Base-by-base conservation (phyloP, 2,113 vertebrate species). In the Equus quagga region DNA sequence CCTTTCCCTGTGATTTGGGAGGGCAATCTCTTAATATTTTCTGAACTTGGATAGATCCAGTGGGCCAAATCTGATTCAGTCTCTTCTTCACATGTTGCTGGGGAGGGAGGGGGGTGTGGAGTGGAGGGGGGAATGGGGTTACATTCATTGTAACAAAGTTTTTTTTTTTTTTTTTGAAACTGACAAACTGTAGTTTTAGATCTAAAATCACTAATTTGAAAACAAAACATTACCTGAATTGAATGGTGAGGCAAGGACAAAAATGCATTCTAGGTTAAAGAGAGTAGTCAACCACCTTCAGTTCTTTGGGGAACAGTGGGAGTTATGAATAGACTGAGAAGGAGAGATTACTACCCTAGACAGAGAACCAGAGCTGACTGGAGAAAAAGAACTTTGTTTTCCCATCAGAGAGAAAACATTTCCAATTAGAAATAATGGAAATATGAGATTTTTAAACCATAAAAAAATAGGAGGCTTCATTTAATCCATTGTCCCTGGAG, bases 371-470 rank as follows among this genome's bases (percentile, higher is more conserved):
- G 31, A 62, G 62, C 64, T 58, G 73, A 82, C 0, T 41, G 26
- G 36, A 5, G 12, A 44, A 28, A 58, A 91, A 69, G 33, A 51
- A 7, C 31, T 70, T 84, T 62, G 24, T 78, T 88, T 90, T 94
- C 36, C 23, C 58, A 51, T 28, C 75, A 36, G 36, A 23, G 19
- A 60, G 23, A 49, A 51, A 62, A 92, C 84, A 70, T 21, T 33
- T 60, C 24, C 51, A 60, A 70, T 76, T 58, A 84, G 44, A 76
- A 90, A 62, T 69, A 88, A 91, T 49, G 56, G 41, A 73, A 96
- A 58, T 58, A 69, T 60, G 81, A 88, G 58, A 89, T 88, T 92
- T 91, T 83, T 94, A 86, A 96, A 64, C 17, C 11, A 28, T 67
- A 69, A 82, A 88, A 24, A 12, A 87, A 67, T 44, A 12, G 46